Evolutionary conservation across 92 coral and sea anemone genomes (phyloP).

Genomic region (Zoanthus sociatus): DNA sequence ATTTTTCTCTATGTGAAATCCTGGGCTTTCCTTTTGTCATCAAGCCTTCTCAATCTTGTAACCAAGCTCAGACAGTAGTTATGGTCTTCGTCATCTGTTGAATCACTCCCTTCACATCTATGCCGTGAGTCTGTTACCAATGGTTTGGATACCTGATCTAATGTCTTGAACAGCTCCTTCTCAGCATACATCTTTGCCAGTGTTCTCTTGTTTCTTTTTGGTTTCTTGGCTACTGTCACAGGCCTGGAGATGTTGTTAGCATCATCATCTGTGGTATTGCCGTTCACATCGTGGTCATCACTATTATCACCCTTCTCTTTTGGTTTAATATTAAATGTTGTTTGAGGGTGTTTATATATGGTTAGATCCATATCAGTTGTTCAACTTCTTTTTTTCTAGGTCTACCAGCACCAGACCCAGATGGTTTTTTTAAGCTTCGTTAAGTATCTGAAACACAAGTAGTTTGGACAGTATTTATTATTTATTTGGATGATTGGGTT

Average conservation of each 20-base stretch:
- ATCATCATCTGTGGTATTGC: conserved; percentile 35
- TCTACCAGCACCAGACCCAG: conserved; percentile 33
- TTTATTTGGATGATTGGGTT: conserved; percentile 15
- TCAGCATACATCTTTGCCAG: conserved; percentile 21
- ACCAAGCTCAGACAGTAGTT: conserved; percentile 40
- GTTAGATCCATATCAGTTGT: conserved; percentile 21
- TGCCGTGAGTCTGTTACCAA: conserved; percentile 24
- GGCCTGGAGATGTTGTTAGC: conserved; percentile 13
- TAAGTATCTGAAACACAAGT: conserved; percentile 20
- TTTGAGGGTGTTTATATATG: conserved; percentile 29
- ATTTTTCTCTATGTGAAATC: conserved; percentile 17
- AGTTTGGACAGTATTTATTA: neutral
- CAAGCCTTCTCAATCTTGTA: conserved; percentile 41
- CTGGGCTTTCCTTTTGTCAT: conserved; percentile 21
- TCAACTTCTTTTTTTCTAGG: conserved; percentile 33
- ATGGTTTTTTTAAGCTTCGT: neutral
- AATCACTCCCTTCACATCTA: conserved; percentile 2
- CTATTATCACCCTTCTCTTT: conserved; percentile 27
- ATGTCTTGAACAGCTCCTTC: conserved; percentile 36
- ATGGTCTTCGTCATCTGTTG: conserved; percentile 12
- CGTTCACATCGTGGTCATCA: conserved; percentile 26
- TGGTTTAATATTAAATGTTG: conserved; percentile 32
- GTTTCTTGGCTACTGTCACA: conserved; percentile 34
- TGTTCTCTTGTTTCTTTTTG: conserved; percentile 38
- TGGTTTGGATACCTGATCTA: conserved; percentile 38